These are phyloP conservation scores for Platysteira castanea DNA, from an alignment of 2,113 vertebrate genomes.

Conservation along the genomic window DNA sequence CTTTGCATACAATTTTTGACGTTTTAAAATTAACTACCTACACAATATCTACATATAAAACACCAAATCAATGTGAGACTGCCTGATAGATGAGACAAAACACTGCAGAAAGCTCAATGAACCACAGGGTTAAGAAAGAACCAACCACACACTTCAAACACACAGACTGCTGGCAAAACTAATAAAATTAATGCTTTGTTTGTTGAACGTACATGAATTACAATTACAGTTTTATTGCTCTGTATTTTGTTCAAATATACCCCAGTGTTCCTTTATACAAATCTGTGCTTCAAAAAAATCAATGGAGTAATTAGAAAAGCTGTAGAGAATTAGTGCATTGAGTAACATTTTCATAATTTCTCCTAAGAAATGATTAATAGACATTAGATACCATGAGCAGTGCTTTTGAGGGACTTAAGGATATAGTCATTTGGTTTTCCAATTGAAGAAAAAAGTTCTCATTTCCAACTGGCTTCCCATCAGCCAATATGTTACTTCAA, in stretches of 20 bases:
- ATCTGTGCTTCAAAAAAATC: not conserved
- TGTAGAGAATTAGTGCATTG: not conserved
- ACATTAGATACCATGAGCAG: not conserved
- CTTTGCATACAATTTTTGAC: not conserved
- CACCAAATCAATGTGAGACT: not conserved
- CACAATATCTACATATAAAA: not conserved
- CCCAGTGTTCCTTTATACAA: not conserved
- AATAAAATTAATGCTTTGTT: not conserved
- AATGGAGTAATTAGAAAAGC: not conserved
- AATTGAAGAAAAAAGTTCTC: not conserved
- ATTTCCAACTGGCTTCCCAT: not conserved
- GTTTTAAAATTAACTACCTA: not conserved
- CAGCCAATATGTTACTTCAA: not conserved
- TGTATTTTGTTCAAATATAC: slow-evolving; percentile 9
- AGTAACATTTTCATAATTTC: not conserved
- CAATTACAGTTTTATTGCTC: not conserved
- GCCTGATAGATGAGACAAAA: not conserved
- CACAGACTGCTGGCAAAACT: not conserved
- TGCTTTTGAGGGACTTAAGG: not conserved
- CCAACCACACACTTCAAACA: not conserved
- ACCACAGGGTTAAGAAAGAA: not conserved
- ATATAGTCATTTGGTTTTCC: not conserved
- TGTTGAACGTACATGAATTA: not conserved
- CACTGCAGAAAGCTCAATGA: not conserved
- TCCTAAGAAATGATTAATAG: not conserved